Evolutionary conservation across 1,140 invertebrate species (phyloP), one percentile per base, ranked within the genome.

Genomic region (Metaphire vulgaris): DNA sequence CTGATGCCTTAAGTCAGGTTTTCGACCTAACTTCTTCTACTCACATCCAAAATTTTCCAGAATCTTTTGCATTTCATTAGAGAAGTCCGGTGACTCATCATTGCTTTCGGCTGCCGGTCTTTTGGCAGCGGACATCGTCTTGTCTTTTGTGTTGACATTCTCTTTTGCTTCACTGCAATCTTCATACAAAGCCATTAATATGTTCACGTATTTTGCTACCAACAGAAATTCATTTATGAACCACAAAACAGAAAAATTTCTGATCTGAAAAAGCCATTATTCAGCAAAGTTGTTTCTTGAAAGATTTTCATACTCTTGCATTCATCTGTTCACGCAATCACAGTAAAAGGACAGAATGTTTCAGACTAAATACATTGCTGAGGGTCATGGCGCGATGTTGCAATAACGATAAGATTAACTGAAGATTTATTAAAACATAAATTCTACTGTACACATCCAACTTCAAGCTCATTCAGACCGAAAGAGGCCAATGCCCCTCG

Each of bases 61-160:
- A 69, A 76, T 76, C 66, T 76, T 76, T 33, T 76, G 75, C 75
- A 76, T 76, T 73, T 76, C 75, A 1, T 26, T n/a, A 16, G 33
- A n/a, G 32, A 76, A 76, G 66, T 76, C 69, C 21, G 31, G 74
- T 21, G 14, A 31, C 26, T 75, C 74, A 31, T 32, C 67, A 26
- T 67, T n/a, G 33, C 29, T 75, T 29, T 33, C 68, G 6, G 41
- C 6, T 12, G 41, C 41, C 21, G 41, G 41, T 56, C 41, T 6
- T 21, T 56, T 56, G 6, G 21, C 41, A 12, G 6, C 41, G 41
- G 41, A 6, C 6, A 56, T 56, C 21, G 6, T 21, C 41, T 21
- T 6, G 21, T 6, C 41, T 56, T 56, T 56, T 56, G 41, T 56
- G n/a, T n/a, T n/a, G n/a, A n/a, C n/a, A 12, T 56, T 21, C 41